Base-by-base conservation (phyloP, 2,113 vertebrate species). In the Trinectes maculatus region DNA sequence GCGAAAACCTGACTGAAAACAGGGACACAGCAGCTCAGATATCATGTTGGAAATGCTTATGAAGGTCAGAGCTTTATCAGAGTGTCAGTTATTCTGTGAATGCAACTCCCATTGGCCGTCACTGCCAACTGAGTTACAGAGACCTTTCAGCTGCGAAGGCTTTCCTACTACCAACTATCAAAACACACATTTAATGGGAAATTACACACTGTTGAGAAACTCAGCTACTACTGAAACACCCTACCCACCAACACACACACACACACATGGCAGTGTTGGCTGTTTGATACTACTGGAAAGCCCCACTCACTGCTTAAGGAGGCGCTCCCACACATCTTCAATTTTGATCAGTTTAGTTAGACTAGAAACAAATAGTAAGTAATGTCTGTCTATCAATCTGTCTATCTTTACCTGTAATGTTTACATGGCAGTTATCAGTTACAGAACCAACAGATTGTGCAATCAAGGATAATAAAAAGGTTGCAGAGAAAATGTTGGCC, bases 61-160 rank as follows among this genome's bases (percentile, higher is more conserved):
- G 43, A 49, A 58, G 26, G 58, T 49, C 71, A 8, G 21, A 47
- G 46, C 58, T 56, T 56, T 34, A 3, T 18, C 19, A 19, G 3
- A 4, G 43, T 25, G 15, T 40, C 52, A 26, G 58, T 36, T 46
- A 42, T 60, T 52, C 49, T 40, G 29, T 65, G 61, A 62, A 56
- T n/a, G 61, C 15, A 34, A 3, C 7, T 58, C 33, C 33, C 0
- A 36, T 36, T 39, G 26, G 76, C 69, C n/a, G 19, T 8, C 5
- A 2, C 33, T 13, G 40, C 43, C 53, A 74, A 56, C 44, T 6
- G 34, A 25, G 58, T 65, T 49, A 70, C 22, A n/a, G 53, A 71
- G 51, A 62, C 60, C 22, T 71, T 29, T 59, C 40, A 78, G 65
- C 36, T 47, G 3, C 37, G 54, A 5, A n/a, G 6, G 18, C 31